Evolutionary conservation across 2,797 vertebrate species (phyloP), one percentile per base, ranked within the genome.

Genomic region (Poecile montanus): DNA sequence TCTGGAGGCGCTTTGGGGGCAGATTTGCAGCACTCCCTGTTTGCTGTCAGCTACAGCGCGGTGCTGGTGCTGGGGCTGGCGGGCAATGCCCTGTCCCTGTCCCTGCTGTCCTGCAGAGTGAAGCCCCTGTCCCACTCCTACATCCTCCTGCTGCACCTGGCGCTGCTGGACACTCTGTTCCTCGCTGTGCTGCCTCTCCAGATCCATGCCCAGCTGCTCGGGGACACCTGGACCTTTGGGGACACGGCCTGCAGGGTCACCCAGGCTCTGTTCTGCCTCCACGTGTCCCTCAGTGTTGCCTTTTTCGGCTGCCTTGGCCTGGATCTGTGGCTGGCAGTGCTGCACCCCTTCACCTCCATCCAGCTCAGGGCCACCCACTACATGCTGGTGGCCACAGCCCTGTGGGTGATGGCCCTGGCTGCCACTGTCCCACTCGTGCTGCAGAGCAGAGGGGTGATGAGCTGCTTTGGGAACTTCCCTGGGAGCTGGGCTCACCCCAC

Each of bases 251-350:
- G 99, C 72, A 84, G 96, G 7, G 3, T 99, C 54, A 97, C 97
- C 0, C 98, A 98, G 16, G 95, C 94, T 1, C 9, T 99, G 7
- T 98, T 97, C 96, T 98, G 94, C 20, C 72, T 98, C 83, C 98
- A 98, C 97, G 96, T 97, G 91, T 98, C 98, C 84, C 93, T 99
- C 36, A 99, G 98, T 96, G 97, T 98, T 6, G 97, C 96, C 47
- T 98, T 99, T 77, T 98, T 99, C 96, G 97, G 98, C 30, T 99
- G 98, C 38, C 98, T 99, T 62, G 98, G 98, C 0, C 65, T 98
- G 11, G 98, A 99, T 47, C 97, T 98, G 21, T 99, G 98, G 83
- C 16, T 99, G 2, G 98, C 98, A 1, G 98, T 97, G 1, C 89
- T 98, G 30, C 97, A 98, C 36, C 98, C 99, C 2, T 97, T 98